These are phyloP conservation scores for Acanthaster planci DNA, from an alignment of 35 echinoderm and acorn worm genomes.

Conservation along the genomic window DNA sequence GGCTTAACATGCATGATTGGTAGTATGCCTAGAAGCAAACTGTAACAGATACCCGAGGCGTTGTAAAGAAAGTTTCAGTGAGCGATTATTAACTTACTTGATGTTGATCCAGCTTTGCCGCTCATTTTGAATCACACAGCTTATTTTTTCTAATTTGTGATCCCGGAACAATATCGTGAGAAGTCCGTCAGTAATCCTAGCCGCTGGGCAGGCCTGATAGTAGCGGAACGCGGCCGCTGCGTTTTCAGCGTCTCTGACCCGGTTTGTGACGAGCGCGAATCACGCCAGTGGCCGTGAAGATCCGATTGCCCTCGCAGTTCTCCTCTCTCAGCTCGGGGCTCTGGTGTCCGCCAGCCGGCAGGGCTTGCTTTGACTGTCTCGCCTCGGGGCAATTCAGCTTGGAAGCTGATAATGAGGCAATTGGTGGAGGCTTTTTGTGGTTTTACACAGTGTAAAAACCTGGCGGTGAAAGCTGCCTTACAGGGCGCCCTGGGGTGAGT, in stretches of 20 bases:
- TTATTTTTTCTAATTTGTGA: neutral
- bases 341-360: neutral
- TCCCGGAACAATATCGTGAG: neutral
- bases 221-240: constrained; percentile 16
- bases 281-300: neutral
- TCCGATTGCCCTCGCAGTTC: neutral
- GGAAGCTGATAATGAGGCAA: constrained; percentile 17
- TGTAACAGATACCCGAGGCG: neutral
- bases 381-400: constrained; percentile 11
- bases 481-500: constrained; percentile 1
- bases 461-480: neutral
- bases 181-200: neutral
- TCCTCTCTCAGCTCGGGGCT: neutral
- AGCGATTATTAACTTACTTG: constrained; percentile 13
- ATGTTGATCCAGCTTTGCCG: constrained; percentile 6
- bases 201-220: neutral
- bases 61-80: neutral
- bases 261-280: constrained; percentile 13
- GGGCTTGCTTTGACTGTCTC: neutral
- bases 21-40: neutral
- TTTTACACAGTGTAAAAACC: neutral
- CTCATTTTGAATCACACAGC: neutral
- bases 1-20: too few species aligned
- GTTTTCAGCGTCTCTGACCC: neutral
- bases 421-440: neutral